phyloP scores from a whole-genome alignment of 2,888 invertebrate species.

The Sycophila texana region DNA sequence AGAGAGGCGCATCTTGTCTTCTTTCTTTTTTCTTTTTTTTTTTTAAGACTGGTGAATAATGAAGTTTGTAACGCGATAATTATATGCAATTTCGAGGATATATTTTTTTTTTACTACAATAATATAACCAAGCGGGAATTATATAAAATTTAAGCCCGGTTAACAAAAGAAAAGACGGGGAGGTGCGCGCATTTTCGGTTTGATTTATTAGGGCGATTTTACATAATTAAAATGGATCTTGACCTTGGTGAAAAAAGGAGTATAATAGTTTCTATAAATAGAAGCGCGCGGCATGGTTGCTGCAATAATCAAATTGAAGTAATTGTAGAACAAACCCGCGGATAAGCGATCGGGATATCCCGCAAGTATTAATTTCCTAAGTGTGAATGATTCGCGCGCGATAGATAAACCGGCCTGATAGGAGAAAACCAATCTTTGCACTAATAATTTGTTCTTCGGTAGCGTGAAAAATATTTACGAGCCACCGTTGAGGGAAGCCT shows the following conservation, averaged over 20 bases:
- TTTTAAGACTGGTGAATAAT: background rate
- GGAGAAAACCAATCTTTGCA: constrained; percentile 50
- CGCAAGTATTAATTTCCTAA: constrained; percentile 46
- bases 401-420: constrained; percentile 38
- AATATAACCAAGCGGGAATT: too few species aligned
- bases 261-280: too few species aligned
- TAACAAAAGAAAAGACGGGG: too few species aligned
- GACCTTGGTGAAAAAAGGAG: too few species aligned
- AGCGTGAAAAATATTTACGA: constrained; percentile 54
- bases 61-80: background rate
- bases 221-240: too few species aligned
- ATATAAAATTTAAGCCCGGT: too few species aligned
- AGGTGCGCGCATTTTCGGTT: too few species aligned
- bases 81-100: too few species aligned
- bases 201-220: background rate
- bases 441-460: constrained; percentile 50
- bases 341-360: background rate
- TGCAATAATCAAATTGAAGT: background rate
- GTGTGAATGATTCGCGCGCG: constrained; percentile 34
- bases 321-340: background rate
- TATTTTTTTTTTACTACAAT: too few species aligned
- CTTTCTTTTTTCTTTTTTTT: constrained; percentile 7
- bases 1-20: background rate
- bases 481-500: background rate
- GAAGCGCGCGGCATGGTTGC: too few species aligned